Evolutionary conservation across 2,888 invertebrate genomes (phyloP).

Genomic region (Eretmocerus hayati): DNA sequence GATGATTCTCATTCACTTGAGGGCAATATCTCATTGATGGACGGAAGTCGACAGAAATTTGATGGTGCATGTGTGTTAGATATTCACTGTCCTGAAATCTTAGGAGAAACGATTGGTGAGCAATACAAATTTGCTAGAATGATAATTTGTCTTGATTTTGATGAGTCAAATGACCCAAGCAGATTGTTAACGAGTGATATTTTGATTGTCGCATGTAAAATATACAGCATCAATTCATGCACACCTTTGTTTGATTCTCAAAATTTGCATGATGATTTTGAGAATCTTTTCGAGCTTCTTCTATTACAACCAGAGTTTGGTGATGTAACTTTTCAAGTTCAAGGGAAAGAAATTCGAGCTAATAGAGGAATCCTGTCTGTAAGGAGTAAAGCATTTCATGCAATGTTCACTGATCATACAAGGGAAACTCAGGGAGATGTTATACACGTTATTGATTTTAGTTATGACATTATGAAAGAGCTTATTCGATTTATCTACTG

Average conservation of each 20-base stretch:
- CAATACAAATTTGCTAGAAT: no score
- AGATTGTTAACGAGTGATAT: not conserved
- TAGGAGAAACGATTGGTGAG: no score
- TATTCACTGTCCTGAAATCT: no score
- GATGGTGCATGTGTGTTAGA: no score
- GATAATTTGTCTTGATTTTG: no score
- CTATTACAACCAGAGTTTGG: not conserved
- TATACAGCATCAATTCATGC: no score
- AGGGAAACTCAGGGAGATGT: not conserved
- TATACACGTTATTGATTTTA: not conserved
- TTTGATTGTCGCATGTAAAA: not conserved
- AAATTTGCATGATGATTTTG: not conserved
- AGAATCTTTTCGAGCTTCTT: not conserved
- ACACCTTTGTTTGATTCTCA: not conserved
- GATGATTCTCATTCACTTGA: no score
- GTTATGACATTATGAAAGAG: not conserved
- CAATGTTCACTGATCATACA: not conserved
- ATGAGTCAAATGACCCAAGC: no score
- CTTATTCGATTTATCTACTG: constrained; percentile 9
- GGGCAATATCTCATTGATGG: no score
- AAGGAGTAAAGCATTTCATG: not conserved
- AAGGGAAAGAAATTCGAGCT: not conserved
- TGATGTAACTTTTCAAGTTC: not conserved
- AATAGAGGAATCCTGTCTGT: not conserved
- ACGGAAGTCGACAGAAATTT: no score